phyloP scores from a whole-genome alignment of 2,888 invertebrate genomes.

The Xestia xanthographa region DNA sequence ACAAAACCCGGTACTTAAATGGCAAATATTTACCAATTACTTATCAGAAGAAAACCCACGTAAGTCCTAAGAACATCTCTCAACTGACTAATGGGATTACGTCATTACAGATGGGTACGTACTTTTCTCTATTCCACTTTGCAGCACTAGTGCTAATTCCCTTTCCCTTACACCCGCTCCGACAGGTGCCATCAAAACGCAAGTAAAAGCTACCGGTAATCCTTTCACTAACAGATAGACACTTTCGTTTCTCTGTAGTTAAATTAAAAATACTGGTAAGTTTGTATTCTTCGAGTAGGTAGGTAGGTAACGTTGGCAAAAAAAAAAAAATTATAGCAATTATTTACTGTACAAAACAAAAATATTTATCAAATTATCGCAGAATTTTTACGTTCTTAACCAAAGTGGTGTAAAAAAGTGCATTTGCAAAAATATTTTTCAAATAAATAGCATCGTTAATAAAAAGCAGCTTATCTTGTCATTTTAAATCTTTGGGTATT shows the following conservation, averaged over 20 bases:
- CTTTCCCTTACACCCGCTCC: constrained; percentile 72
- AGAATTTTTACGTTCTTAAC: background rate
- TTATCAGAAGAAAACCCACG: constrained; percentile 29
- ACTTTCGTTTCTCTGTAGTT: constrained; percentile 56
- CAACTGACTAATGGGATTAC: constrained; percentile 32
- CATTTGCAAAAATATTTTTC: background rate
- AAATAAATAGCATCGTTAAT: constrained; percentile 5
- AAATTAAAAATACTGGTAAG: constrained; percentile 50
- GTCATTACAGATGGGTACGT: constrained; percentile 18
- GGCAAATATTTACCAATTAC: constrained; percentile 31
- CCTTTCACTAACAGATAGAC: constrained; percentile 58
- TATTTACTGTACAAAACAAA: background rate
- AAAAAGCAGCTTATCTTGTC: background rate
- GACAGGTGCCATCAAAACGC: constrained; percentile 47
- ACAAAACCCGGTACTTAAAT: background rate
- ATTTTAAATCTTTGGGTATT: background rate
- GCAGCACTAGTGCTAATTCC: constrained; percentile 64
- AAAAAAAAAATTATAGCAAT: too few relatives aligned
- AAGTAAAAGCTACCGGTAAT: constrained; percentile 52
- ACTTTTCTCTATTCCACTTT: constrained; percentile 64
- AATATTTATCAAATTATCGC: background rate
- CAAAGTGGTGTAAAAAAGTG: background rate
- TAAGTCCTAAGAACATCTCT: constrained; percentile 25
- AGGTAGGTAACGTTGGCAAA: constrained; percentile 10
- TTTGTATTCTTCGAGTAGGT: constrained; percentile 14